phyloP scores from a whole-genome alignment of 30 jellyfish, hydroid and myxozoan species.

The Cassiopea xamachana region DNA sequence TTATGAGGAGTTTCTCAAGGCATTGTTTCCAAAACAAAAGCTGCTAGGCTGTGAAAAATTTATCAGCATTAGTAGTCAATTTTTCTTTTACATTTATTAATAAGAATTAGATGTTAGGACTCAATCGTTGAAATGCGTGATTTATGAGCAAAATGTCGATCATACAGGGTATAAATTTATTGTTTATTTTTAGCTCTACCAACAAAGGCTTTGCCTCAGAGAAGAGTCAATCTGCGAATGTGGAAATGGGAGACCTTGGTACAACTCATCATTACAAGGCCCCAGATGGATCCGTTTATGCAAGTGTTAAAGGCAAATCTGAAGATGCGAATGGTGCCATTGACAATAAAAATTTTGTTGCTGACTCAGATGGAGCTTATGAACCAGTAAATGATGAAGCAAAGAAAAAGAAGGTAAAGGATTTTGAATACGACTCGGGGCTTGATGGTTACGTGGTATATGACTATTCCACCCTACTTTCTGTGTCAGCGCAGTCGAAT shows the following conservation, averaged over 20 bases:
- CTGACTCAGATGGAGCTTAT: conserved; percentile 80
- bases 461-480: conserved; percentile 35
- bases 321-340: conserved; percentile 30
- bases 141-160: no score
- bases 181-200: background rate
- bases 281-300: conserved; percentile 55
- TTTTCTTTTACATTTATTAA: no score
- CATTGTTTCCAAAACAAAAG: no score
- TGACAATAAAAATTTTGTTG: conserved; percentile 60
- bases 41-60: no score
- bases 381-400: conserved; percentile 44
- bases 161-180: no score
- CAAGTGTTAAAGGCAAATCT: background rate
- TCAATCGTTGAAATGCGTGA: no score
- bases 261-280: conserved; percentile 1
- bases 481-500: conserved; percentile 22
- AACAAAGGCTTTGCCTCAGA: background rate
- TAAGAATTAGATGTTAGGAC: no score
- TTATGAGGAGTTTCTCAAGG: no score
- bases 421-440: conserved; percentile 16
- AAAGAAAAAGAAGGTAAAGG: conserved; percentile 66
- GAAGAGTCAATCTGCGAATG: background rate
- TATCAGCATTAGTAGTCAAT: no score
- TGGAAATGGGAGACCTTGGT: conserved; percentile 10
- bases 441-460: conserved; percentile 52